Evolutionary conservation across 2,888 invertebrate species (phyloP), one percentile per base, ranked within the genome.

Genomic region (Aphodius granarius): DNA sequence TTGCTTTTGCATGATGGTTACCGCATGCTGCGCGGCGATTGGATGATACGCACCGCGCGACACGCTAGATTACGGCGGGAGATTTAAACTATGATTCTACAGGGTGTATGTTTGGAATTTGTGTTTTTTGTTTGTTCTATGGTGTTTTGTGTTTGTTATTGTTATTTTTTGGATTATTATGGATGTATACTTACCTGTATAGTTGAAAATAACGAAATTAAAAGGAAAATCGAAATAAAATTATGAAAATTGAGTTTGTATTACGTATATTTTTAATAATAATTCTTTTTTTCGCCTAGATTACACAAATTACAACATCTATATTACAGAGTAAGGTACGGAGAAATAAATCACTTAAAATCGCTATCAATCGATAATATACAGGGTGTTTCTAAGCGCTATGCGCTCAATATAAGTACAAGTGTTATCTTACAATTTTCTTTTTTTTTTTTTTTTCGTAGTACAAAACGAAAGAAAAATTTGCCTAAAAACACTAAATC

Each of bases 241-340:
- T 16, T 43, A n/a, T 62, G 19, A 72, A 21, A 72, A 72, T 72
- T 62, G 17, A 71, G 17, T 17, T 72, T 62, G 62, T n/a, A 21
- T 43, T 72, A 43, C 23, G 21, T n/a, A 18, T 72, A 72, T 63
- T 19, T 72, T 19, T 16, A 72, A 72, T 43, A 9, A 43, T 43
- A 43, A 43, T 43, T 43, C 43, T 43, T 43, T 43, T 43, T 43
- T 9, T 43, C n/a, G n/a, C n/a, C 43, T 43, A 43, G 13, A 43
- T 43, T 43, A 43, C 43, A 43, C 43, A 43, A 43, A 43, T n/a
- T n/a, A n/a, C 43, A 43, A 43, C 43, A 43, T 43, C 43, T 43
- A 43, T 43, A 13, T 43, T 43, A 43, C 43, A 43, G 43, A 43
- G 13, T 43, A 43, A 43, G 43, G 43, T 43, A 43, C 43, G n/a